These are phyloP conservation scores for Baryphthengus martii DNA, from an alignment of 2,113 vertebrate species.

Conservation along the genomic window DNA sequence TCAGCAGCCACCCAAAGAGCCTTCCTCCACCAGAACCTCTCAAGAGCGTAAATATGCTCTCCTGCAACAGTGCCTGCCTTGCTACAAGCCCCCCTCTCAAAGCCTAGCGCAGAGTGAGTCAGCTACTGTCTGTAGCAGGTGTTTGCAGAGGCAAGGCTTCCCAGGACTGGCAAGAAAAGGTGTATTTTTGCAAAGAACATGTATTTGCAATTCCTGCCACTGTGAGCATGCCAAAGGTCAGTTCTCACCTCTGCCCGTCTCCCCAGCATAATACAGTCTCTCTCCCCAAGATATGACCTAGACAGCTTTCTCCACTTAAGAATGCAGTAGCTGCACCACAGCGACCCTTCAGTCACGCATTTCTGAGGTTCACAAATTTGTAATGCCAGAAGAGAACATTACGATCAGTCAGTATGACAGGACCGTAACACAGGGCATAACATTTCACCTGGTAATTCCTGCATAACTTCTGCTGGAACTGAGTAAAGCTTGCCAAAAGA, in stretches of 20 bases:
- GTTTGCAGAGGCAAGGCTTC: neutral
- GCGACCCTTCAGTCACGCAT: neutral
- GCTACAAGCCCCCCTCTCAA: neutral
- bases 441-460: conserved; percentile 49
- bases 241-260: neutral
- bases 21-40: neutral
- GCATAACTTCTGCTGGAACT: neutral
- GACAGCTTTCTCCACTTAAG: neutral
- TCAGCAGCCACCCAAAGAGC: neutral
- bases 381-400: conserved; percentile 18
- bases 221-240: conserved; percentile 14
- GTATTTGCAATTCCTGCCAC: conserved; percentile 19
- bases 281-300: neutral
- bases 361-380: conserved; percentile 13
- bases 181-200: neutral
- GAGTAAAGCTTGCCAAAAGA: neutral
- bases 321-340: neutral
- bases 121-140: neutral
- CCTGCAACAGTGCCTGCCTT: neutral
- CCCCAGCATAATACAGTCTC: neutral
- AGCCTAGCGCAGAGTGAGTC: neutral
- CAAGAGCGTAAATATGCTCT: fast-evolving
- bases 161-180: neutral
- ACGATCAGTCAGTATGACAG: conserved; percentile 35
- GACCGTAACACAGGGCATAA: neutral